Base-by-base conservation (phyloP, 2,113 vertebrate genomes). In the Hemibagrus wyckioides region DNA sequence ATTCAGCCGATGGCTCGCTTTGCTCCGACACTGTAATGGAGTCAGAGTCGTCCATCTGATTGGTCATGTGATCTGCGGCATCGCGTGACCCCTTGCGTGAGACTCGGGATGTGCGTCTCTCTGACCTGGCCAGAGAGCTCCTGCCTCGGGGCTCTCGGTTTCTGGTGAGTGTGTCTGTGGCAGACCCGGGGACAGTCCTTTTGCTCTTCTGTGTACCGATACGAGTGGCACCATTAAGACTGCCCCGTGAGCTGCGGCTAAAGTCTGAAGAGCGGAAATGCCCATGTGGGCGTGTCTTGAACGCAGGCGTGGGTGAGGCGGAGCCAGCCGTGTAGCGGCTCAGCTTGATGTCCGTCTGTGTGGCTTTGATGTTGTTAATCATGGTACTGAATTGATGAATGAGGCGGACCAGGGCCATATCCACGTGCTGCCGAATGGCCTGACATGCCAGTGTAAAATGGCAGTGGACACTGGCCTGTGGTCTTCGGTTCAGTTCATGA, bases 361-460 rank as follows among this genome's bases (percentile, higher is more conserved):
- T 99, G 65, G 98, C 98, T 91, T 99, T 99, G 93, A 99, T 98
- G 84, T 99, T 98, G 0, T 99, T 97, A 13, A 99, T 97, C 98
- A 99, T 99, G 21, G 97, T 99, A 90, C 98, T 99, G 92, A 99
- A 99, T 89, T 99, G 98, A 91, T 99, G 98, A 91, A 99, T 98
- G 86, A 99, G 98, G 6, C 98, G 96, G 57, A 99, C 98, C 84
- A 99, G 94, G 3, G 98, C 98, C 98, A 99, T 99, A 91, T 99
- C 98, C 0, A 99, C 98, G 0, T 97, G 97, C 92, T 99, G 98
- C 93, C 98, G 99, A 92, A 99, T 99, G 88, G 98, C 96, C 91
- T 99, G 98, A 92, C 98, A 99, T 44, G 98, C 98, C 6, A 98
- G 96, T 1, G 98, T 99, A 84, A 99, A 98, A 10, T 99, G 97